Evolutionary conservation across 2,888 invertebrate genomes (phyloP).

Genomic region (Erebia palarica): DNA sequence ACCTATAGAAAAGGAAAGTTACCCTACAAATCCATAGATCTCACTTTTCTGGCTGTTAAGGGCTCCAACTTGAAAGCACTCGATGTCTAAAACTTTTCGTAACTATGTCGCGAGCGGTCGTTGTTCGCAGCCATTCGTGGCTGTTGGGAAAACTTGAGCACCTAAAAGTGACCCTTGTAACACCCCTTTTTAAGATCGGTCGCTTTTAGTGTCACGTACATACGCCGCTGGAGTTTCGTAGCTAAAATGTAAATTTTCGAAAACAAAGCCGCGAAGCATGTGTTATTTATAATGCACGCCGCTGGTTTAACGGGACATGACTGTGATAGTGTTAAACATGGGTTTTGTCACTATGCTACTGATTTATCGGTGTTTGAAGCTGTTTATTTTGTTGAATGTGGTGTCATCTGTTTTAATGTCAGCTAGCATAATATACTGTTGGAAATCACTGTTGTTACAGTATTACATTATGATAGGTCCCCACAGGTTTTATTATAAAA

Average conservation of each 20-base stretch:
- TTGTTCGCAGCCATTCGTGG: conserved; percentile 66
- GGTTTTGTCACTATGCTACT: not conserved
- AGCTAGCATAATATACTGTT: not conserved
- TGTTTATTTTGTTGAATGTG: not conserved
- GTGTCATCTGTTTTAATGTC: not conserved
- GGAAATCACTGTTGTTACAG: no score
- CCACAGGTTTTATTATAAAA: not conserved
- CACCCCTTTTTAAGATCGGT: conserved; percentile 62
- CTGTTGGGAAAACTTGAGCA: conserved; percentile 60
- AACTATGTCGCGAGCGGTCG: conserved; percentile 68
- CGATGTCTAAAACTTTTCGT: conserved; percentile 77
- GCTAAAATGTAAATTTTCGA: conserved; percentile 34
- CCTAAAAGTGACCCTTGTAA: conserved; percentile 71
- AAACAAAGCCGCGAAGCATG: conserved; percentile 17
- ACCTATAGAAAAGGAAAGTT: conserved; percentile 40
- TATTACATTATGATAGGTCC: not conserved
- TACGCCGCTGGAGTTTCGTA: conserved; percentile 23
- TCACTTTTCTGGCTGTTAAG: conserved; percentile 52
- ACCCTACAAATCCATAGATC: conserved; percentile 42
- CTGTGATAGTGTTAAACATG: not conserved
- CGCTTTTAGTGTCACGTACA: conserved; percentile 66
- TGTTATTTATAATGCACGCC: conserved; percentile 7
- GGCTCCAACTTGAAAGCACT: conserved; percentile 71
- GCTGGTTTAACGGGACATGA: conserved; percentile 1
- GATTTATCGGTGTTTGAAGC: conserved; percentile 11